Base-by-base conservation (phyloP, 2,888 invertebrate genomes). In the Onthophagus sagittarius region DNA sequence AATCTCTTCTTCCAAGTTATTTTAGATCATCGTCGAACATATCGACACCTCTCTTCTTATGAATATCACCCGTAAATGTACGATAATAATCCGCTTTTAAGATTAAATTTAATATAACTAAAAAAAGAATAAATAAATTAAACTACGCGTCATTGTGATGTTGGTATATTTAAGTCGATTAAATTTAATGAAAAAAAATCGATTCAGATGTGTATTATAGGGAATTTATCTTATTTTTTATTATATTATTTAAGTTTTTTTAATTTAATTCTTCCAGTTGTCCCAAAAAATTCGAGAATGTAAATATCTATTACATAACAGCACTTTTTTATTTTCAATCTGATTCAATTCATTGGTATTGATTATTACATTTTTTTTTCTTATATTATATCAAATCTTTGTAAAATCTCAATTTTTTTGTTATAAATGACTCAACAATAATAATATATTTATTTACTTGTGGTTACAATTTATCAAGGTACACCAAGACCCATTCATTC, bases 361-460 rank as follows among this genome's bases (percentile, higher is more conserved):
- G 3, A 23, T 23, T 53, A 53, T 53, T 53, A 53, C 6, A 53
- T 53, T 53, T 53, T 53, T 53, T 11, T 53, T 53, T 5, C 11
- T 9, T 53, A 53, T 11, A 53, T 53, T 11, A 53, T 53, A 53
- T 23, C 67, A 67, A 31, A 23, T 67, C 31, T 67, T 23, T 67
- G 67, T 67, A 67, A 67, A 67, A 67, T 67, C 31, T 15, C 7
- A n/a, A 23, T 7, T 32, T 23, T 31, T 67, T 65, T 65, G 67
- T 67, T 31, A 67, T 67, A n/a, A n/a, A n/a, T n/a, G n/a, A n/a
- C n/a, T n/a, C n/a, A n/a, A n/a, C n/a, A n/a, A n/a, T n/a, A n/a
- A n/a, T n/a, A n/a, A n/a, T n/a, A n/a, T n/a, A n/a, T n/a, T n/a
- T n/a, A n/a, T n/a, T n/a, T n/a, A n/a, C n/a, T n/a, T n/a, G n/a